Evolutionary conservation across 1,140 invertebrate species (phyloP), one percentile per base, ranked within the genome.

Genomic region (Aphelinus certus): DNA sequence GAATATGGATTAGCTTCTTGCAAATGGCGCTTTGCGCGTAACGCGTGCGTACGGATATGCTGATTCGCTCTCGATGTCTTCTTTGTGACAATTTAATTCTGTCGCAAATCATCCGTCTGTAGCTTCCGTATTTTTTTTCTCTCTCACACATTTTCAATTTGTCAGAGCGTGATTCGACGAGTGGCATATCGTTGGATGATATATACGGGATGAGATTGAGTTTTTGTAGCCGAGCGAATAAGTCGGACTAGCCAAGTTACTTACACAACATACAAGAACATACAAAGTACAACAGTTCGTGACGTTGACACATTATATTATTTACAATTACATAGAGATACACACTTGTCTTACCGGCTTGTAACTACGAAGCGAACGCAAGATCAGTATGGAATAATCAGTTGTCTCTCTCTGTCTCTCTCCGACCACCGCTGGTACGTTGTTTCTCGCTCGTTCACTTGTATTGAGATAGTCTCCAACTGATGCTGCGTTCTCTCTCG

Each of bases 271-370:
- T 64, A 57, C 61, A 56, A 64, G 26, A 64, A 73, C 62, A 66
- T 60, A 66, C 46, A 66, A 68, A 62, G 61, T 45, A 67, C 55
- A 26, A 53, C 7, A 4, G 26, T 73, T 67, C 51, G 26, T 26
- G 72, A 74, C 72, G 47, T 57, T 62, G 72, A 68, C 72, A 68
- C 64, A 58, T 58, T 62, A 47, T 26, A 26, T 26, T 26, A 55
- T 68, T 45, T 73, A 73, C 55, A 58, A 73, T 63, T 57, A 61
- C 7, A 68, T 68, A 60, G 10, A 51, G 55, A 60, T 66, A 47
- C 62, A 73, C 71, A 26, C 26, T 26, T 26, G 26, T 61, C 66
- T 60, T 60, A 73, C 71, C 53, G 53, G 65, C 26, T 71, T 62
- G 48, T 10, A 3, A n/a, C 48, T 56, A 57, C 49, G 48, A 64